Percentiles rank a stretch among this genome's conserved stretches.
These are phyloP conservation scores for Cottus gobio DNA, from an alignment of 2,113 vertebrate species.

Conservation along the genomic window DNA sequence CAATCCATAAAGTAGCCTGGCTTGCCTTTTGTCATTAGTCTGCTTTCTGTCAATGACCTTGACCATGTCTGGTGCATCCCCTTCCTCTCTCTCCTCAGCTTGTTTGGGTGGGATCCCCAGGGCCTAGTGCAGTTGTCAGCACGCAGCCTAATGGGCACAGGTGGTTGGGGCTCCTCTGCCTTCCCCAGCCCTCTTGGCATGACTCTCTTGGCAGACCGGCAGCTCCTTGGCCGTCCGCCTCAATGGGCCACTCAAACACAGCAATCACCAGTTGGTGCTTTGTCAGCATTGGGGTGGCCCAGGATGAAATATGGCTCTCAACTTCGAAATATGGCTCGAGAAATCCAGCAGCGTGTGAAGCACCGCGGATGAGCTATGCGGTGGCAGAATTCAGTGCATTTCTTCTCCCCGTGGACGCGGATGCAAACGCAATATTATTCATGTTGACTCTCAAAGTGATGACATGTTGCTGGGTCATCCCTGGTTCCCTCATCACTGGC, in stretches of 20 bases:
- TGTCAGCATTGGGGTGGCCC: conserved; percentile 71
- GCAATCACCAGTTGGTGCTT: conserved; percentile 74
- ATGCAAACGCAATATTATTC: conserved; percentile 25
- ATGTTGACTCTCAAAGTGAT: conserved; percentile 40
- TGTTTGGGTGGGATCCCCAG: conserved; percentile 66
- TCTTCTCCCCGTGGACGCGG: conserved; percentile 7
- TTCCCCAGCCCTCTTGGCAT: conserved; percentile 64
- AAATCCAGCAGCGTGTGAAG: conserved; percentile 53
- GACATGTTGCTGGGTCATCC: conserved; percentile 55
- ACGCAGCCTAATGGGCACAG: conserved; percentile 75
- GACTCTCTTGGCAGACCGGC: conserved; percentile 64
- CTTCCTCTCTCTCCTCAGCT: conserved; percentile 44
- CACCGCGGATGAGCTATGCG: background rate
- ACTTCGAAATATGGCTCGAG: conserved; percentile 57
- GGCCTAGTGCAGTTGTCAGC: conserved; percentile 73
- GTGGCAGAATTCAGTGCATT: conserved; percentile 23
- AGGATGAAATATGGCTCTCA: conserved; percentile 63
- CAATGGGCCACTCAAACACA: conserved; percentile 65
- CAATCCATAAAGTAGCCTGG: conserved; percentile 38
- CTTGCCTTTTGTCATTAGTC: conserved; percentile 40
- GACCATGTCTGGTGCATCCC: conserved; percentile 43
- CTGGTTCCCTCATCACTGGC: conserved; percentile 40
- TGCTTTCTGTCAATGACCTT: conserved; percentile 60
- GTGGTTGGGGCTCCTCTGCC: conserved; percentile 69
- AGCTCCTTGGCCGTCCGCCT: conserved; percentile 68